Base-by-base conservation (phyloP, 2,113 vertebrate genomes). In the Oxyura jamaicensis region DNA sequence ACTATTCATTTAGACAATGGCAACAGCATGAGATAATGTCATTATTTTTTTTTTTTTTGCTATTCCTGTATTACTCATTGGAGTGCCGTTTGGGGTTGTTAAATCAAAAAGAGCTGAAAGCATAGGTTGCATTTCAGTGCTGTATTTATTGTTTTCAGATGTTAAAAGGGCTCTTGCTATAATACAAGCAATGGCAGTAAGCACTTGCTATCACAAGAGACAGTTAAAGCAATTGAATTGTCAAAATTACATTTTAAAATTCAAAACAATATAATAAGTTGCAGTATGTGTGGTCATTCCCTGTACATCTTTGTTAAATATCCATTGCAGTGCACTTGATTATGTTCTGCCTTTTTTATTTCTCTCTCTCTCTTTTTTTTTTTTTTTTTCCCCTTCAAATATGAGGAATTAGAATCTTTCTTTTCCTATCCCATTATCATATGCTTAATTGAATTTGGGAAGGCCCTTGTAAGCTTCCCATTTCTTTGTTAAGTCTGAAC, bases 1-100 rank as follows among this genome's bases (percentile, higher is more conserved):
- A 87, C 71, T 95, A 59, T 84, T 94, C 29, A 89, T 91, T 76
- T 86, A 88, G 90, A 91, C 79, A 33, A 83, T 77, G 66, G 73
- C 53, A 91, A 84, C 36, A 92, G 48, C 31, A 63, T 67, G 25
- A 69, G 85, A 78, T 80, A 77, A 74, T 90, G 42, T 80, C 68
- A 94, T 29, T 39, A 8, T 39, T 39, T 39, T 39, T 29, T 10
- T 39, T 29, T 21, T 93, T 93, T 90, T 60, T 84, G 73, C 50
- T 46, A 20, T 77, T 79, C 63, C 46, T 68, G 56, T 78, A 50
- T 76, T 89, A 90, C 90, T 94, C 80, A 90, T 44, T 93, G 56
- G 31, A 83, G 59, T 83, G 31, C 21, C 62, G 31, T 84, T 94
- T 87, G 94, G 81, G 53, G 36, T 90, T 88, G 83, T 86, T 93